These are phyloP conservation scores for Planiliza haematocheilus DNA, from an alignment of 2,113 vertebrate genomes.

Conservation along the genomic window DNA sequence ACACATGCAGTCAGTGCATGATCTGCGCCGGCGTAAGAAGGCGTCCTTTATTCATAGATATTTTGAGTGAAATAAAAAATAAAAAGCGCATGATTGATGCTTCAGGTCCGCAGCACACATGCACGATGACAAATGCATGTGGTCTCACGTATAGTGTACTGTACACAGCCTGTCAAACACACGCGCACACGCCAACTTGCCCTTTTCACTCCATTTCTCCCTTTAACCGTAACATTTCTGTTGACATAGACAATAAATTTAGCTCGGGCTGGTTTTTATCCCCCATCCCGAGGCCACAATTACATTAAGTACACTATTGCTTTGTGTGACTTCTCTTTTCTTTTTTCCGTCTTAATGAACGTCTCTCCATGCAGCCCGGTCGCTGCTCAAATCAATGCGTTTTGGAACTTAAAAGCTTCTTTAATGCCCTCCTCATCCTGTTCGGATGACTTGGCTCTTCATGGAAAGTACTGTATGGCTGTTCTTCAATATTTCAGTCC, in stretches of 20 bases:
- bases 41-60: slow-evolving; percentile 30
- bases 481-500: slow-evolving; percentile 31
- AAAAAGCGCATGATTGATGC: slow-evolving; percentile 1
- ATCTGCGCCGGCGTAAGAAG: not conserved
- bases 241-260: slow-evolving; percentile 51
- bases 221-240: slow-evolving; percentile 32
- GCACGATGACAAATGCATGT: slow-evolving; percentile 7
- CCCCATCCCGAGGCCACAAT: slow-evolving; percentile 41
- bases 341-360: slow-evolving; percentile 31
- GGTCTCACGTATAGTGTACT: too few species aligned
- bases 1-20: not conserved
- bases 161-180: slow-evolving; percentile 12
- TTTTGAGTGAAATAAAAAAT: not conserved
- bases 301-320: slow-evolving; percentile 45
- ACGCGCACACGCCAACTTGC: not conserved
- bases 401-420: slow-evolving; percentile 40
- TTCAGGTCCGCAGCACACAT: not conserved
- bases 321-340: slow-evolving; percentile 28
- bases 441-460: slow-evolving; percentile 38
- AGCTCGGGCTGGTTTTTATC: slow-evolving; percentile 35
- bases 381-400: slow-evolving; percentile 31
- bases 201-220: slow-evolving; percentile 22
- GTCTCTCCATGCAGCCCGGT: slow-evolving; percentile 2
- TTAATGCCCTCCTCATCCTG: slow-evolving; percentile 15
- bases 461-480: not conserved